phyloP scores from a whole-genome alignment of 2,113 vertebrate genomes.

The Gnathonemus echidnorhynchus region DNA sequence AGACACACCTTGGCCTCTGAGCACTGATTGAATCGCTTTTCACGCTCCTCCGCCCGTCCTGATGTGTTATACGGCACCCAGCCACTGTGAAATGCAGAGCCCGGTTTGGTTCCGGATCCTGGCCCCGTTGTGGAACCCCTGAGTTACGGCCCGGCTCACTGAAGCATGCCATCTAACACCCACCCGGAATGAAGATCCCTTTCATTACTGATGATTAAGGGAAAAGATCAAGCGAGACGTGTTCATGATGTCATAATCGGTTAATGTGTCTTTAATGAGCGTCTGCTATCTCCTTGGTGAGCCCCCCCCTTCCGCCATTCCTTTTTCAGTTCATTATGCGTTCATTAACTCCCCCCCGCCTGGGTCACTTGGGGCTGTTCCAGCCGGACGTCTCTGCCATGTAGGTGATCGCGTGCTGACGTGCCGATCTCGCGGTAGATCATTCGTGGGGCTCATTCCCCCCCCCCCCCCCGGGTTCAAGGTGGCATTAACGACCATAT shows the following conservation, averaged over 20 bases:
- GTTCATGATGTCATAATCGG: slow-evolving; percentile 49
- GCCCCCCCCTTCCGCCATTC: slow-evolving; percentile 23
- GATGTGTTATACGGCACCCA: neutral
- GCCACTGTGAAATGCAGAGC: neutral
- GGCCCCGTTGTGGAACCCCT: neutral
- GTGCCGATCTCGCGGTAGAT: slow-evolving; percentile 3
- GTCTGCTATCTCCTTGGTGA: slow-evolving; percentile 30
- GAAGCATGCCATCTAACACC: slow-evolving; percentile 49
- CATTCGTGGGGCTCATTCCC: slow-evolving; percentile 44
- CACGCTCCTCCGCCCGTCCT: neutral
- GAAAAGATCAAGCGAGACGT: slow-evolving; percentile 52
- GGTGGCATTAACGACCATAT: slow-evolving; percentile 43
- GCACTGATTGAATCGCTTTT: neutral
- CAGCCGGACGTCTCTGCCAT: neutral
- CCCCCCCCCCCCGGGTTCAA: slow-evolving; percentile 42
- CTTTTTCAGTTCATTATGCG: slow-evolving; percentile 19
- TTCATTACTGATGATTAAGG: slow-evolving; percentile 55
- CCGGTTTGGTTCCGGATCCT: neutral
- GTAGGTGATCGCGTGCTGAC: neutral
- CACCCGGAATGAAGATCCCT: slow-evolving; percentile 39
- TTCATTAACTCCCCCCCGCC: slow-evolving; percentile 31
- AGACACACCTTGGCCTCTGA: neutral
- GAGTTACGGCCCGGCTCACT: slow-evolving; percentile 50
- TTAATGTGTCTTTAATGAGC: slow-evolving; percentile 56
- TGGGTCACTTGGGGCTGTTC: slow-evolving; percentile 30